A percentile compares a stretch with the other conserved stretches of the same genome.
Evolutionary conservation across 2,888 invertebrate species (phyloP).

Genomic region (Pecten maximus): DNA sequence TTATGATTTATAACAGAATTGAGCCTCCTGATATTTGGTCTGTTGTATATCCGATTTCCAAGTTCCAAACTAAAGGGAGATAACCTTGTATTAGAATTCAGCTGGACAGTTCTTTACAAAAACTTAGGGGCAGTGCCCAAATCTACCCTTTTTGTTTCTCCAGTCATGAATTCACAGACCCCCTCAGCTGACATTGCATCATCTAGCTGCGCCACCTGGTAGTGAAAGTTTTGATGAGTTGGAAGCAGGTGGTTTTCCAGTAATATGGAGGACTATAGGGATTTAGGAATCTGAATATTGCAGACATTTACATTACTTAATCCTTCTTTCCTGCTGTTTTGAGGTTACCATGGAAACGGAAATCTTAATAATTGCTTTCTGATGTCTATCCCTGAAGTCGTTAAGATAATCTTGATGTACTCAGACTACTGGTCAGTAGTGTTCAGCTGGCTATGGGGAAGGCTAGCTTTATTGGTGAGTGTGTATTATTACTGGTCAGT

Average conservation of each 20-base stretch:
- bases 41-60: too few relatives aligned
- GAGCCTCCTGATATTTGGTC: too few relatives aligned
- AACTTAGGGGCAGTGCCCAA: too few relatives aligned
- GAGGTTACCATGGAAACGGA: neutral
- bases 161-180: too few relatives aligned
- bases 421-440: neutral
- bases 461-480: neutral
- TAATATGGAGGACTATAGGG: neutral
- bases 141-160: too few relatives aligned
- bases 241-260: neutral
- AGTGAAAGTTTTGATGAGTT: neutral
- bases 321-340: conserved; percentile 30
- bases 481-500: neutral
- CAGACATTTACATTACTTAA: conserved; percentile 24
- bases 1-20: too few relatives aligned
- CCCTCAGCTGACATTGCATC: too few relatives aligned
- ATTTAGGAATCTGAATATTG: neutral
- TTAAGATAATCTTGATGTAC: neutral
- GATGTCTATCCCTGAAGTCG: neutral
- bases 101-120: too few relatives aligned
- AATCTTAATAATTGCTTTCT: conserved; percentile 29
- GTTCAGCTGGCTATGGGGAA: neutral
- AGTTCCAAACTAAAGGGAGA: too few relatives aligned
- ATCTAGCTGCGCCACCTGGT: neutral
- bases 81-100: too few relatives aligned